phyloP scores from a whole-genome alignment of 2,797 vertebrate species.

The Lepus townsendii region DNA sequence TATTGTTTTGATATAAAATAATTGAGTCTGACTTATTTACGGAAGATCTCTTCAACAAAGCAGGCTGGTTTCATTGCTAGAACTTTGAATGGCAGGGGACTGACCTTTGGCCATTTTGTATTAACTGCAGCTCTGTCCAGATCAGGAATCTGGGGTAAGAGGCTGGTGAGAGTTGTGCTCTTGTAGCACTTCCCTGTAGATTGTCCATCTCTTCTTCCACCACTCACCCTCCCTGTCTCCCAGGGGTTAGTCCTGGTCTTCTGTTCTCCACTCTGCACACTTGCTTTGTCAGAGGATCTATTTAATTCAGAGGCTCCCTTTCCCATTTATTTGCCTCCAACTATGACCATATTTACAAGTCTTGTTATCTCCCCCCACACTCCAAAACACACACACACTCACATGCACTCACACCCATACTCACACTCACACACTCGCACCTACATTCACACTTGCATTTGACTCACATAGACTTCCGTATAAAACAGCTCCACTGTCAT shows the following conservation, averaged over 20 bases:
- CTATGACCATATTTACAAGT: neutral
- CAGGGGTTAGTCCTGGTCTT: neutral
- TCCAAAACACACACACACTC: neutral
- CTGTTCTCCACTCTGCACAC: neutral
- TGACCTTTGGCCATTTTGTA: neutral
- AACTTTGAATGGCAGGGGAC: neutral
- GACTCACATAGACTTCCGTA: neutral
- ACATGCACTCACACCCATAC: neutral
- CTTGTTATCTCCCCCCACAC: neutral
- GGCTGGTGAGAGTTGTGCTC: neutral
- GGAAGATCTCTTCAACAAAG: conserved; percentile 49
- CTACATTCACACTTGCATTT: neutral
- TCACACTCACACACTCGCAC: neutral
- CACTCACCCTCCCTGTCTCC: neutral
- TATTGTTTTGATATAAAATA: conserved; percentile 89
- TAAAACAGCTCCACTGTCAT: neutral
- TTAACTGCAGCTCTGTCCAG: neutral
- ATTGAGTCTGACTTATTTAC: conserved; percentile 86
- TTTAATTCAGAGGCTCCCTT: conserved; percentile 4
- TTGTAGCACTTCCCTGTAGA: neutral
- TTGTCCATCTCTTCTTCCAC: neutral
- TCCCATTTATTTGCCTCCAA: neutral
- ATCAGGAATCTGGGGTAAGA: neutral
- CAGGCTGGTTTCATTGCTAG: neutral
- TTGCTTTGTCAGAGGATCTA: conserved; percentile 1